phyloP scores from a whole-genome alignment of 2,797 vertebrate species.

The Centroberyx gerrardi region DNA sequence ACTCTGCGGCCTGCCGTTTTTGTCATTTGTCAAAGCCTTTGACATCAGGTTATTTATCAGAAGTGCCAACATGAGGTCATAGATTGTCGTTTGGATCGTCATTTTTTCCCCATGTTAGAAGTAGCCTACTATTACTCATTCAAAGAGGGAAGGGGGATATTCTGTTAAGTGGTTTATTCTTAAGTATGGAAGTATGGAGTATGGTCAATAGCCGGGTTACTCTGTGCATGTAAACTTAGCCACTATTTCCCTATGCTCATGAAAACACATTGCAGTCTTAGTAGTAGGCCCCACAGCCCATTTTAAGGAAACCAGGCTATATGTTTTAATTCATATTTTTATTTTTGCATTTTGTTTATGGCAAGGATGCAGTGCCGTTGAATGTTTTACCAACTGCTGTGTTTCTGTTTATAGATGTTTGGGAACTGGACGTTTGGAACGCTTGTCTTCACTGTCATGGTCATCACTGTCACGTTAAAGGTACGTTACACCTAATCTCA shows the following conservation, averaged over 20 bases:
- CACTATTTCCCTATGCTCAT: neutral
- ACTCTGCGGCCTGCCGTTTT: too few relatives aligned
- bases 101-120: too few relatives aligned
- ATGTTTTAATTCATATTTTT: neutral
- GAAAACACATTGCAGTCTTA: too few relatives aligned
- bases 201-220: neutral
- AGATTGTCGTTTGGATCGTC: too few relatives aligned
- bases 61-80: too few relatives aligned
- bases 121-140: too few relatives aligned
- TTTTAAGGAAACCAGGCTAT: neutral
- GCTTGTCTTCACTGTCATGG: conserved; percentile 98
- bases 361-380: neutral
- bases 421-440: conserved; percentile 99
- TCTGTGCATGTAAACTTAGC: neutral
- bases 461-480: conserved; percentile 98
- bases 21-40: too few relatives aligned
- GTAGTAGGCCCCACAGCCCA: too few relatives aligned
- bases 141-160: too few relatives aligned
- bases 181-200: too few relatives aligned
- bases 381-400: conserved; percentile 13
- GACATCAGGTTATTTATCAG: too few relatives aligned
- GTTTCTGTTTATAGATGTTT: conserved; percentile 89
- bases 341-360: neutral
- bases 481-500: conserved; percentile 74
- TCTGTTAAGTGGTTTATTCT: too few relatives aligned